A percentile compares a stretch with the other conserved stretches of the same genome.
Conservation (phyloP, 53 echinoderm and acorn worm species). For the Glandiceps talaboti region DNA sequence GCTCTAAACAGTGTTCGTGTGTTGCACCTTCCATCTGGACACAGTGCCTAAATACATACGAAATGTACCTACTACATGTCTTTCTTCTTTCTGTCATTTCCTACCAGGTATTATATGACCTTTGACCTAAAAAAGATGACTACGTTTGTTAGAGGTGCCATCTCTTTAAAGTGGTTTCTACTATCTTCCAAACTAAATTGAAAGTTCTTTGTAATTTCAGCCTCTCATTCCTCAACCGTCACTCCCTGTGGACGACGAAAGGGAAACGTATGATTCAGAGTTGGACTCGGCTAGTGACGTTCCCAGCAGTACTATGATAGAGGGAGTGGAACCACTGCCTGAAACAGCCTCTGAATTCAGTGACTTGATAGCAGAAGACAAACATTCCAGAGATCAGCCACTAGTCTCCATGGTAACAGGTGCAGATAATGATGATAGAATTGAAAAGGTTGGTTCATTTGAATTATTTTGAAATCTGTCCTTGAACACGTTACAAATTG, state of each 20-base stretch:
- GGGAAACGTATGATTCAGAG: constrained; percentile 12
- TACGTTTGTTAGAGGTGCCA: too few species aligned
- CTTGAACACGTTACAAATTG: too few species aligned
- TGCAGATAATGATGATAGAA: not conserved
- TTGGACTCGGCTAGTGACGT: constrained; percentile 50
- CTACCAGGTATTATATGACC: too few species aligned
- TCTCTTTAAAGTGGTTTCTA: too few species aligned
- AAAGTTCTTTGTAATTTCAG: not conserved
- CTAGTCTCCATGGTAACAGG: not conserved
- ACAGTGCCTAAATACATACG: too few species aligned
- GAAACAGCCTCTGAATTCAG: constrained; percentile 83
- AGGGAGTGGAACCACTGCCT: constrained; percentile 80
- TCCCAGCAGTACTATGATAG: constrained; percentile 42
- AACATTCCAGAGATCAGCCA: not conserved
- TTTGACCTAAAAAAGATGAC: too few species aligned
- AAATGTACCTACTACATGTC: too few species aligned
- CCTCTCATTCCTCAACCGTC: not conserved
- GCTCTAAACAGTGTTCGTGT: too few species aligned
- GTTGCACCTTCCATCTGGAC: too few species aligned
- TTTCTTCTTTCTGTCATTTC: too few species aligned
- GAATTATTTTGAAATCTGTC: not conserved
- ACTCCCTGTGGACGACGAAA: not conserved
- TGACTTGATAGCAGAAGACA: constrained; percentile 13
- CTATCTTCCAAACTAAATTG: not conserved
- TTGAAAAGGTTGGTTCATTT: not conserved